Evolutionary conservation across 2,113 vertebrate species (phyloP).

Genomic region (Nycticryphes semicollaris): DNA sequence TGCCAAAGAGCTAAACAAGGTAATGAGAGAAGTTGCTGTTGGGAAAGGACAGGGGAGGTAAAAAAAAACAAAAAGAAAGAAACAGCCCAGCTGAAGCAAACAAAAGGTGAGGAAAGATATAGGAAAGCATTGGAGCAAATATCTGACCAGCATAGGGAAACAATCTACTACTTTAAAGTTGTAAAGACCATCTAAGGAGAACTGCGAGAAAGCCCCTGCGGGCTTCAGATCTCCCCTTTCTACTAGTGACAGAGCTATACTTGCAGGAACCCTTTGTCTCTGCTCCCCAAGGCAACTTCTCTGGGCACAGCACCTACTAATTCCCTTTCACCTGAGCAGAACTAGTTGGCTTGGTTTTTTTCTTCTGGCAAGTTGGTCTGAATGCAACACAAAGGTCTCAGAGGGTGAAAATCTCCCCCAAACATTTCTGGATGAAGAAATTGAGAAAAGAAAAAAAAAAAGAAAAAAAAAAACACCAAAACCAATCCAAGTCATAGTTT

Average conservation of each 20-base stretch:
- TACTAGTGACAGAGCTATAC: neutral
- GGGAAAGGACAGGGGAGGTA: neutral
- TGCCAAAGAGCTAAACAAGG: neutral
- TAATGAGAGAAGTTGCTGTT: neutral
- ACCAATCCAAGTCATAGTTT: neutral
- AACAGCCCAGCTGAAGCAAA: neutral
- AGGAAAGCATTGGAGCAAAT: neutral
- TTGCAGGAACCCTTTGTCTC: neutral
- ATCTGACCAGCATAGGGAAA: neutral
- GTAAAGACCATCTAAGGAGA: neutral
- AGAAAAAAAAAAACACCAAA: too few relatives aligned
- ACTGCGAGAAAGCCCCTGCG: neutral
- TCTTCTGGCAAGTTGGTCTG: neutral
- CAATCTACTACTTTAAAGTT: neutral
- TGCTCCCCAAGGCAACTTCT: neutral
- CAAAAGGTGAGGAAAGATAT: neutral
- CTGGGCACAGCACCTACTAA: neutral
- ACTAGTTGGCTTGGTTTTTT: neutral
- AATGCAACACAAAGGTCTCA: neutral
- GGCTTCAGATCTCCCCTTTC: neutral
- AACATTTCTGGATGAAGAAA: neutral
- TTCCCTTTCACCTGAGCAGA: neutral
- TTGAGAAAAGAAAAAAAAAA: neutral
- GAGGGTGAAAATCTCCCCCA: neutral
- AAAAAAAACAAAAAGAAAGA: neutral